Base-by-base conservation (phyloP, 2,888 invertebrate genomes). In the Megaustenia siamemsis region DNA sequence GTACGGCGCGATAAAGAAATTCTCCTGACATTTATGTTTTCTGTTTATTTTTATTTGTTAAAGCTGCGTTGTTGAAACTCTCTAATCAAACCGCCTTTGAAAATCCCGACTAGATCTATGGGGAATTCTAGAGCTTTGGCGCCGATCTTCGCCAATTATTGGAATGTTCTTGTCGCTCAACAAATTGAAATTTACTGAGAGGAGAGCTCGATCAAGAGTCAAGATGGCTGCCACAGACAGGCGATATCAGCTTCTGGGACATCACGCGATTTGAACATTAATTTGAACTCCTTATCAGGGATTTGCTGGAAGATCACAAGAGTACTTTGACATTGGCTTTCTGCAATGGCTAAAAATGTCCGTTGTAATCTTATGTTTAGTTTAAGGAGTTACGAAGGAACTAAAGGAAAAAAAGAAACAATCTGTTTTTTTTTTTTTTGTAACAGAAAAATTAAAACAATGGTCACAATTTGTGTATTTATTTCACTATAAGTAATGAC, bases 171-270 rank as follows among this genome's bases (percentile, higher is more conserved):
- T 73, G 82, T 40, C 82, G 56, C 40, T 71, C 73, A 8, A 24
- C 69, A 82, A 82, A 82, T 82, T 82, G 82, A 82, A 82, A 73
- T 73, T 82, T 60, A 63, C 38, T 71, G 32, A 28, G 49, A 43
- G 15, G 73, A 43, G 82, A 71, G 32, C 18, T 6, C 21, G 82
- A 82, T 82, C 56, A 73, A n/a, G 71, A 82, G 82, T 82, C 82
- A 73, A 82, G 82, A 82, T 82, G 82, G 82, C 82, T 53, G 73
- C 60, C 56, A 43, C 53, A 53, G 38, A 38, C 80, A 69, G 80
- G 53, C 60, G 56, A 43, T 82, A 82, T 82, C 82, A 49, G 40
- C 56, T 60, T 35, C 10, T 12, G 60, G 71, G 43, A 56, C 56
- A 43, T 24, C 82, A 82, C 82, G 82, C 82, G 82, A 82, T 71